Evolutionary conservation across 2,888 invertebrate genomes (phyloP).

Genomic region (Drosophila affinis): DNA sequence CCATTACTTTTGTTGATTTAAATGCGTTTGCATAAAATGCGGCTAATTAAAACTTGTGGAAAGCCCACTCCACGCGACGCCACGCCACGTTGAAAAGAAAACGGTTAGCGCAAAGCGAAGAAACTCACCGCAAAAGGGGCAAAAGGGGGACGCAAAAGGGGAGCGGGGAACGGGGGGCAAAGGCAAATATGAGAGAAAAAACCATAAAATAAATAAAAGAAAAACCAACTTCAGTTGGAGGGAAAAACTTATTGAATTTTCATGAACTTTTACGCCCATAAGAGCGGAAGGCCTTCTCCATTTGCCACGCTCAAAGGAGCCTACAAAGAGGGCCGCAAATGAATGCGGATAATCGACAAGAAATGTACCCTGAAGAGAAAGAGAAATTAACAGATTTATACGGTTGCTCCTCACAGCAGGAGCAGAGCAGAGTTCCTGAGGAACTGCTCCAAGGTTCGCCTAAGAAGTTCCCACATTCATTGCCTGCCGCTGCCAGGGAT

Average conservation of each 20-base stretch:
- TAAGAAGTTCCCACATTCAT: constrained; percentile 15
- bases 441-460: neutral
- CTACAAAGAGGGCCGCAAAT: constrained; percentile 1
- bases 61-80: constrained; percentile 22
- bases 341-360: neutral
- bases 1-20: constrained; percentile 52
- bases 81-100: constrained; percentile 6
- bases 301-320: neutral
- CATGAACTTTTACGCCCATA: constrained; percentile 49
- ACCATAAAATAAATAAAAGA: constrained; percentile 33
- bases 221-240: constrained; percentile 53
- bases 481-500: constrained; percentile 16
- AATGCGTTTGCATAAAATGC: constrained; percentile 72
- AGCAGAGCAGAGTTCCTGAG: neutral
- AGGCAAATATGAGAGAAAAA: constrained; percentile 27
- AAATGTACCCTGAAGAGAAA: constrained; percentile 1
- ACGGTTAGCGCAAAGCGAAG: constrained; percentile 33
- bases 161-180: neutral
- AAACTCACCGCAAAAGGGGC: constrained; percentile 31
- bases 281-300: constrained; percentile 1
- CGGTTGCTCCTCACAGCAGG: neutral
- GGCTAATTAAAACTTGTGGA: constrained; percentile 75
- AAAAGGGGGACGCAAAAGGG: constrained; percentile 17
- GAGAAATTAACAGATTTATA: neutral
- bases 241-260: constrained; percentile 71